Conservation (phyloP, 64 coral and sea anemone genomes). For the Astreopora myriophthalma region DNA sequence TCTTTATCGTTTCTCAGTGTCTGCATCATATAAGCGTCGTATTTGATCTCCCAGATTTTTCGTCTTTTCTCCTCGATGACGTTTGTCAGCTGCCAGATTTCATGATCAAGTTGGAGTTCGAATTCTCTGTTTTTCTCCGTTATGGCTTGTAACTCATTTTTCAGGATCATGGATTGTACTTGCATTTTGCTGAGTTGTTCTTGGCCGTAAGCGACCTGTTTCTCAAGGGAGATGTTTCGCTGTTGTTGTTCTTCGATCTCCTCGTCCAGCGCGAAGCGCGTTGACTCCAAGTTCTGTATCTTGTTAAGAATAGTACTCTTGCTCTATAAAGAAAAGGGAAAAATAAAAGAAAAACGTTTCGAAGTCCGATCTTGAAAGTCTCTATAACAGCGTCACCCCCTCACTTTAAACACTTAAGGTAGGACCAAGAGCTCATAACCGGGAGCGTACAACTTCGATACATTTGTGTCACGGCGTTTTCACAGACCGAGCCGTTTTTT, state of each 20-base stretch:
- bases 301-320: not conserved
- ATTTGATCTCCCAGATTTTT: not conserved
- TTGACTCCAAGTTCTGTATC: not conserved
- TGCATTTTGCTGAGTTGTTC: not conserved
- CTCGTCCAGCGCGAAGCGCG: not conserved
- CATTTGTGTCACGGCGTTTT: no score
- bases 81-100: not conserved
- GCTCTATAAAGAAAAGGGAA: not conserved
- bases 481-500: no score
- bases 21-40: not conserved
- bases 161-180: not conserved
- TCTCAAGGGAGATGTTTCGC: not conserved
- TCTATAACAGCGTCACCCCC: no score
- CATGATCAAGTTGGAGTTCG: not conserved
- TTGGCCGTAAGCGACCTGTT: not conserved
- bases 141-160: not conserved
- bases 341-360: no score
- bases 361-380: no score
- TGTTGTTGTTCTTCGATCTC: conserved; percentile 14
- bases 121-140: not conserved
- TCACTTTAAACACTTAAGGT: no score
- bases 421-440: no score
- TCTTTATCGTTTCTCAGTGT: not conserved
- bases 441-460: no score
- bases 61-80: not conserved